These are phyloP conservation scores for Microplitis demolitor DNA, from an alignment of 1,140 invertebrate genomes.

Conservation along the genomic window DNA sequence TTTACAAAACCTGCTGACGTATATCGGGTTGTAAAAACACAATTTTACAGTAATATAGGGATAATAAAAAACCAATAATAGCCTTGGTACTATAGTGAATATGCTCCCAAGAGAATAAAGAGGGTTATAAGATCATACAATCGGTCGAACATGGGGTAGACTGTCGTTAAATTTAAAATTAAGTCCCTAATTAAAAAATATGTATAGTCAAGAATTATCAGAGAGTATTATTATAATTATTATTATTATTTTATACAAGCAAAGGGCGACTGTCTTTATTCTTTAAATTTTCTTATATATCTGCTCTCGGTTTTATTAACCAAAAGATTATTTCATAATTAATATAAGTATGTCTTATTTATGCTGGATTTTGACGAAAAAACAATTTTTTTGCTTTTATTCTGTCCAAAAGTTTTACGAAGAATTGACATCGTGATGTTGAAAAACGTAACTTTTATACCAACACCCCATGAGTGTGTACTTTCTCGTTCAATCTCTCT, in stretches of 20 bases:
- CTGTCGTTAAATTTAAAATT: background rate
- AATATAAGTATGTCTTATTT: no score
- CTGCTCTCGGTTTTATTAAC: slow-evolving; percentile 32
- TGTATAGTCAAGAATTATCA: background rate
- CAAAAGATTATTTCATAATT: no score
- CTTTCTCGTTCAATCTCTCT: no score
- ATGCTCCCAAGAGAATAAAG: slow-evolving; percentile 3
- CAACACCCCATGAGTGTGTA: no score
- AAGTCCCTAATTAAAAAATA: slow-evolving; percentile 2
- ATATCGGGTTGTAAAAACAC: no score
- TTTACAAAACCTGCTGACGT: no score
- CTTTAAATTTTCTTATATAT: background rate
- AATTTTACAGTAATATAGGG: no score
- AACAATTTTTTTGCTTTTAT: no score
- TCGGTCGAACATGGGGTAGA: background rate
- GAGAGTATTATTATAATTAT: background rate
- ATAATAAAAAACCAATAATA: background rate
- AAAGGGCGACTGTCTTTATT: background rate
- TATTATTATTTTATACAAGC: background rate
- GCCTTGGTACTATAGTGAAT: background rate
- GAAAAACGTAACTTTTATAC: no score
- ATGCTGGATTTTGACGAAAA: no score
- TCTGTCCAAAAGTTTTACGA: no score
- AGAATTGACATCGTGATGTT: no score
- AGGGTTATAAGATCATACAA: slow-evolving; percentile 7